Evolutionary conservation across 2,888 invertebrate genomes (phyloP).

Genomic region (Tetanocera ferruginea): DNA sequence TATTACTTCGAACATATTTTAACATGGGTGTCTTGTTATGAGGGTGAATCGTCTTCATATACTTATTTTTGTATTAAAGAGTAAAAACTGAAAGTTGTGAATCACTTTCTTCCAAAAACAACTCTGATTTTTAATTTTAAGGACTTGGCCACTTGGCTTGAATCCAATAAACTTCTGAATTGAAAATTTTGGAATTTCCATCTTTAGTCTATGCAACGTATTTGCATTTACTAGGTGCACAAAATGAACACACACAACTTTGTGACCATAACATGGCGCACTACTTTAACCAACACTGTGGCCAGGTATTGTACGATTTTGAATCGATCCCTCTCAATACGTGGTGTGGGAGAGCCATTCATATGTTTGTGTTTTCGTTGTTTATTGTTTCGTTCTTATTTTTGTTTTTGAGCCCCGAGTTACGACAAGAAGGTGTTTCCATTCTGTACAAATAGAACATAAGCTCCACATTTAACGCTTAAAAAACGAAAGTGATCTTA

Average conservation of each 20-base stretch:
- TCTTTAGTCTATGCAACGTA: too few species aligned
- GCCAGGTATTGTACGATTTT: conserved; percentile 7
- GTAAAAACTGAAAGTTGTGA: too few species aligned
- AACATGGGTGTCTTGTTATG: too few species aligned
- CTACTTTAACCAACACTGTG: background rate
- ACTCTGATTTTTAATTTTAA: too few species aligned
- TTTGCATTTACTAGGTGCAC: background rate
- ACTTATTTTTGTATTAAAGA: too few species aligned
- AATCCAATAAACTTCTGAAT: too few species aligned
- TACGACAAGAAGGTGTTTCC: conserved; percentile 40
- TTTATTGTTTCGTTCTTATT: background rate
- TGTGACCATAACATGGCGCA: background rate
- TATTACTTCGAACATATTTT: too few species aligned
- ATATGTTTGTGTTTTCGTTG: background rate
- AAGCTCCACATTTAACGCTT: conserved; percentile 48
- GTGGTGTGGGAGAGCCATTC: background rate
- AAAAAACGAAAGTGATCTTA: conserved; percentile 51
- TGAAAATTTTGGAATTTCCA: too few species aligned
- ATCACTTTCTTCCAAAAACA: too few species aligned
- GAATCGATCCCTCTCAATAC: conserved; percentile 13
- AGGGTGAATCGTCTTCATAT: too few species aligned
- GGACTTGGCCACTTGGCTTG: too few species aligned
- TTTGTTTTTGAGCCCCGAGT: background rate
- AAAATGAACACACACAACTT: background rate
- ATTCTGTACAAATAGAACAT: conserved; percentile 47